Evolutionary conservation across 2,888 invertebrate species (phyloP).

Genomic region (Pyrocoelia pectoralis): DNA sequence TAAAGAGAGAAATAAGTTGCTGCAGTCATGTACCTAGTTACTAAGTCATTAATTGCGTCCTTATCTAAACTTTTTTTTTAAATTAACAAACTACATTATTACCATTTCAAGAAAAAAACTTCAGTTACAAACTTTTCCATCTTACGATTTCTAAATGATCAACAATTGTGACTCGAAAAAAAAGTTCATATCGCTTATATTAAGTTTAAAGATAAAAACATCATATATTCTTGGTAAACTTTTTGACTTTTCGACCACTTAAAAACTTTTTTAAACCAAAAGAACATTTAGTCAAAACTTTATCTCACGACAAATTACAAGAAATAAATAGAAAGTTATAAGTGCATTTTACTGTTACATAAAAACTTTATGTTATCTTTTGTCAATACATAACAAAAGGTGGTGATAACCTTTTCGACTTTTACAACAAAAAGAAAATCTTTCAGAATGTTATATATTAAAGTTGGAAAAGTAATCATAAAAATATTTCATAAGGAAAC

Average conservation of each 20-base stretch:
- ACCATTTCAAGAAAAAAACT: no score
- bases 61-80: no score
- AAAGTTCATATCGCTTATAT: no score
- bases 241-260: not conserved
- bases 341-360: constrained; percentile 16
- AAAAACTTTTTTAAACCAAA: not conserved
- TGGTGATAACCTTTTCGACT: constrained; percentile 20
- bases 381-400: constrained; percentile 21
- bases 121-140: no score
- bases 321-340: constrained; percentile 13
- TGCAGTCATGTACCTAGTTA: no score
- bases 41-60: no score
- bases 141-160: no score
- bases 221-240: not conserved
- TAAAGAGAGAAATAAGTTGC: no score
- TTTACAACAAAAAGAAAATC: constrained; percentile 21
- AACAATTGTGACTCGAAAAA: no score
- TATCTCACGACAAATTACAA: not conserved
- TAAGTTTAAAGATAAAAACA: not conserved
- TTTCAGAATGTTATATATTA: no score
- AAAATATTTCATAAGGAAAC: constrained; percentile 13
- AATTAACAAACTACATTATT: no score
- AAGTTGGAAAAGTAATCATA: constrained; percentile 29
- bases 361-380: constrained; percentile 23
- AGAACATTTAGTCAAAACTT: constrained; percentile 6